Conservation (phyloP, 2,113 vertebrate genomes). For the Thalassarche chlororhynchos region DNA sequence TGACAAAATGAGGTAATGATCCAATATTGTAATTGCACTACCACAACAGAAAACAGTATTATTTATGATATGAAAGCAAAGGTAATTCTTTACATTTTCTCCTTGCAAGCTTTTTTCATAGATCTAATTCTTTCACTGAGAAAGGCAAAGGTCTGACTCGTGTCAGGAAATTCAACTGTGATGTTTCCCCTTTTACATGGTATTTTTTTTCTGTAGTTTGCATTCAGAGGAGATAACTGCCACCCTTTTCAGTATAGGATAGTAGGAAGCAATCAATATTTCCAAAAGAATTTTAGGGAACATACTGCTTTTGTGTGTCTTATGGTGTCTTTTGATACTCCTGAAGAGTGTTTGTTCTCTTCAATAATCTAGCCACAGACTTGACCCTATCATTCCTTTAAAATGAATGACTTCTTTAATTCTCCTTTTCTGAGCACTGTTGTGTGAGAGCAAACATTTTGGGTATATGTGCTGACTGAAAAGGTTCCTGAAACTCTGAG, state of each 20-base stretch:
- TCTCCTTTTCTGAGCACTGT: not conserved
- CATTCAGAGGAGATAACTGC: slow-evolving; percentile 13
- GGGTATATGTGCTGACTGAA: not conserved
- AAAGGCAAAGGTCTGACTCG: not conserved
- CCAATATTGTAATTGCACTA: not conserved
- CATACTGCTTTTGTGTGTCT: not conserved
- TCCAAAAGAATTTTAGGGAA: not conserved
- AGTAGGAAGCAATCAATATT: slow-evolving; percentile 46
- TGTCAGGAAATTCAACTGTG: slow-evolving; percentile 34
- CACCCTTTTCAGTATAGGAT: not conserved
- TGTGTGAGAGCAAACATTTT: not conserved
- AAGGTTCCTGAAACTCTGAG: not conserved
- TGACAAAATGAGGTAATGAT: not conserved
- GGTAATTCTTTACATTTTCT: slow-evolving; percentile 6
- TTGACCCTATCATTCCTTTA: slow-evolving; percentile 34
- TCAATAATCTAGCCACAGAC: slow-evolving; percentile 22
- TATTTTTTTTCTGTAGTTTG: slow-evolving; percentile 2
- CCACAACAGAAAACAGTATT: not conserved
- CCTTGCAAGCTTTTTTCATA: not conserved
- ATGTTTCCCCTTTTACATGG: not conserved
- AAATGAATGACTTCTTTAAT: slow-evolving; percentile 27
- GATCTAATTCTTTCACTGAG: slow-evolving; percentile 9
- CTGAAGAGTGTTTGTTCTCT: slow-evolving; percentile 34
- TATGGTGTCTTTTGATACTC: slow-evolving; percentile 2
- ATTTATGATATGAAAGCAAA: not conserved